A percentile compares a stretch with the other conserved stretches of the same genome.
phyloP scores from a whole-genome alignment of 2,113 vertebrate species.

The Gnathonemus echidnorhynchus region DNA sequence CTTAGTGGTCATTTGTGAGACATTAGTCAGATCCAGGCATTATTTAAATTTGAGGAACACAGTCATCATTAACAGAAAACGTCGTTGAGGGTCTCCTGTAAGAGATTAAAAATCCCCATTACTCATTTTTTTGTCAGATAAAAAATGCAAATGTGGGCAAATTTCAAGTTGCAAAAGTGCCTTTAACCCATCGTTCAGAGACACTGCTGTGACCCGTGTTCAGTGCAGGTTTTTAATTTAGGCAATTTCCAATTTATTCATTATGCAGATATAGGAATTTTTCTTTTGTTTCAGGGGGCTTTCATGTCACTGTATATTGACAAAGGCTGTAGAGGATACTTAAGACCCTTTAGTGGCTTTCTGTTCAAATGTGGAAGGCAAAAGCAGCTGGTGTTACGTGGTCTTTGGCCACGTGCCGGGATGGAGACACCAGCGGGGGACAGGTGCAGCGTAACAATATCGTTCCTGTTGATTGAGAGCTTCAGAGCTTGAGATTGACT shows the following conservation, averaged over 20 bases:
- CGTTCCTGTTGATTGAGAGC: constrained; percentile 2
- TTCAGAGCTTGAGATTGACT: neutral
- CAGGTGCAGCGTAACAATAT: neutral
- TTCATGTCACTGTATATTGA: neutral
- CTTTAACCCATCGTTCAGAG: neutral
- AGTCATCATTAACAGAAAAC: neutral
- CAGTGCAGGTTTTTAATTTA: neutral
- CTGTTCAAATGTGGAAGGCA: neutral
- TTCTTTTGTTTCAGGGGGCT: neutral
- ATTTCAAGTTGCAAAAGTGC: neutral
- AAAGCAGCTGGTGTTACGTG: neutral
- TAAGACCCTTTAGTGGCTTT: neutral
- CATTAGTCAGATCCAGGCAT: neutral
- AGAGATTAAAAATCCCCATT: constrained; percentile 8
- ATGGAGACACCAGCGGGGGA: neutral
- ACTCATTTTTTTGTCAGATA: neutral
- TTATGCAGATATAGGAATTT: neutral
- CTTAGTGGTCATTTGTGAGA: neutral
- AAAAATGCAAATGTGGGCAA: neutral
- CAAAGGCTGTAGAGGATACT: neutral
- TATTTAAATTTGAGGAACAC: neutral
- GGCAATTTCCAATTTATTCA: neutral
- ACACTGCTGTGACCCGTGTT: neutral
- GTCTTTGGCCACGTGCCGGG: neutral
- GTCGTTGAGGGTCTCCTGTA: neutral